Conservation (phyloP, 2,797 vertebrate species). For the Dallia pectoralis region DNA sequence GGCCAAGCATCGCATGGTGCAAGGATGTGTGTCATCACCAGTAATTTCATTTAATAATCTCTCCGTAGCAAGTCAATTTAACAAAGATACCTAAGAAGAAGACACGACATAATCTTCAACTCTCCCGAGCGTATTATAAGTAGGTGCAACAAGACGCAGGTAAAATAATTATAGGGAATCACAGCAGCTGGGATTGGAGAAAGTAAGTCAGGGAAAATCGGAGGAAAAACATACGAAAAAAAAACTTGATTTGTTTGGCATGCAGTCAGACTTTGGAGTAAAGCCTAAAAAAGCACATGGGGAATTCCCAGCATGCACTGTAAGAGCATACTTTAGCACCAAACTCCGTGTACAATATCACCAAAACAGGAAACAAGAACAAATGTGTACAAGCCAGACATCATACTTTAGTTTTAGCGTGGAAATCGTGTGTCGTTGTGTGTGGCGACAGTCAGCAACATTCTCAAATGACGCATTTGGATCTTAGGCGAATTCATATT, state of each 20-base stretch:
- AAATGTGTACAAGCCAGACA: constrained; percentile 20
- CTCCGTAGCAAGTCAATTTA: too few species aligned
- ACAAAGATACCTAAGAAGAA: too few species aligned
- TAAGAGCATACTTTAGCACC: constrained; percentile 30
- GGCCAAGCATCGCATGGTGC: too few species aligned
- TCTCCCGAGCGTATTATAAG: too few species aligned
- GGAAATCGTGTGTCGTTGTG: constrained; percentile 16
- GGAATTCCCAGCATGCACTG: constrained; percentile 56
- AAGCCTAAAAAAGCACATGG: constrained; percentile 44
- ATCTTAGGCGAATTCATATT: constrained; percentile 54
- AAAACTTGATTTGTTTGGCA: constrained; percentile 33
- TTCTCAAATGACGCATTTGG: constrained; percentile 46
- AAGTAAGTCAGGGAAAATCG: too few species aligned
- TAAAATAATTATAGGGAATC: too few species aligned
- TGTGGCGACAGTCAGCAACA: constrained; percentile 37
- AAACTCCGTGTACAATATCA: constrained; percentile 32
- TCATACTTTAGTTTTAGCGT: constrained; percentile 15
- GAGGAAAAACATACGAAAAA: too few species aligned
- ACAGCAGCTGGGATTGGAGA: too few species aligned
- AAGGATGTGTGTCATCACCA: too few species aligned
- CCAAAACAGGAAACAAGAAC: constrained; percentile 43
- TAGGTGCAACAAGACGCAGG: too few species aligned
- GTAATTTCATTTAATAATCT: too few species aligned
- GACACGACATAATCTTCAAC: too few species aligned
- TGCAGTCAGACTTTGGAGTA: constrained; percentile 44